phyloP scores from a whole-genome alignment of 2,113 vertebrate species.

The Myrmecophaga tridactyla region DNA sequence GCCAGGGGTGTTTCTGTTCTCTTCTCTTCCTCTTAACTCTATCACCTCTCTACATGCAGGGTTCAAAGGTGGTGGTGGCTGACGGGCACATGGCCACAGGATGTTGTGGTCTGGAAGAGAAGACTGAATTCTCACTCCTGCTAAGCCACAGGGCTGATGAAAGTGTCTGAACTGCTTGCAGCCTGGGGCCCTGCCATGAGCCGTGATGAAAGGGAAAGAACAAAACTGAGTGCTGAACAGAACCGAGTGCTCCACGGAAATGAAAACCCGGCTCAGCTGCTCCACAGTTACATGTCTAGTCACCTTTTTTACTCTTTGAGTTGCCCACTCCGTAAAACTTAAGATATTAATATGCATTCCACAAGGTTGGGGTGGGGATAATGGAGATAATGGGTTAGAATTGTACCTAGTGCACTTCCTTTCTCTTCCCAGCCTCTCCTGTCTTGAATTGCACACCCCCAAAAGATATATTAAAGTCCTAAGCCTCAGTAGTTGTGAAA shows the following conservation, averaged over 20 bases:
- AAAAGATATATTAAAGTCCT: too few species aligned
- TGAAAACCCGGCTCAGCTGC: background rate
- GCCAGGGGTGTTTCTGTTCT: conserved; percentile 52
- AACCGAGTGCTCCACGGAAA: background rate
- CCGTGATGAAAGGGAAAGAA: background rate
- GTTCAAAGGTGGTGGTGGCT: background rate
- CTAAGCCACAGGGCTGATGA: conserved; percentile 22
- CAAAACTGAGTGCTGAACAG: background rate
- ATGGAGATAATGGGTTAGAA: background rate
- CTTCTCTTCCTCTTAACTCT: background rate
- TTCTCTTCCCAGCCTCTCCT: background rate
- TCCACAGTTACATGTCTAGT: background rate
- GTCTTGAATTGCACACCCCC: too few species aligned
- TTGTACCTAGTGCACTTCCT: background rate
- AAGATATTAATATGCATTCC: background rate
- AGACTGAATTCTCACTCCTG: conserved; percentile 30
- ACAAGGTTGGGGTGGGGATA: background rate
- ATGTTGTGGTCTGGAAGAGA: conserved; percentile 61
- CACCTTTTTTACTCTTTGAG: background rate
- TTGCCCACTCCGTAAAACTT: background rate
- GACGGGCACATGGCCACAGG: conserved; percentile 58
- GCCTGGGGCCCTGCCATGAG: background rate
- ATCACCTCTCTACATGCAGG: conserved; percentile 1
- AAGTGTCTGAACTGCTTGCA: conserved; percentile 29
- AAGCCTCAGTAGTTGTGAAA: too few species aligned